A percentile compares a stretch with the other conserved stretches of the same genome.
Conservation (phyloP, 2,113 vertebrate genomes). For the Chaetops frenatus region DNA sequence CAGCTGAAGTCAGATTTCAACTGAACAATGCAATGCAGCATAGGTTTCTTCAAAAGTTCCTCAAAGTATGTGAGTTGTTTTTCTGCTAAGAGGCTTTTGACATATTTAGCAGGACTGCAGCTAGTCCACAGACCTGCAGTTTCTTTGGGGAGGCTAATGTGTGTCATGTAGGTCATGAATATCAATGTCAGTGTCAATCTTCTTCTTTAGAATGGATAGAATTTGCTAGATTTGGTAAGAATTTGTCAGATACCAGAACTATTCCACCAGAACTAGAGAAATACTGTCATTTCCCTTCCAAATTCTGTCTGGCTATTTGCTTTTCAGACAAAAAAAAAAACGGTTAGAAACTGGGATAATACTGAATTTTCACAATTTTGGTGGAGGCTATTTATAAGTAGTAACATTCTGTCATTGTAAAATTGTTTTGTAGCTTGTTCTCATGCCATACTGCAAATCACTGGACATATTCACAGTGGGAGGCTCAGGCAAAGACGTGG, state of each 20-base stretch:
- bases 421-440: slow-evolving; percentile 79
- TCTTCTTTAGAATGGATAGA: not conserved
- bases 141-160: not conserved
- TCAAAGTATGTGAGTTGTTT: not conserved
- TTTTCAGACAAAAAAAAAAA: not conserved
- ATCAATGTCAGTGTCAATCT: not conserved
- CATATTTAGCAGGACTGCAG: not conserved
- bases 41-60: not conserved
- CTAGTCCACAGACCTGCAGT: not conserved
- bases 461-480: slow-evolving; percentile 88
- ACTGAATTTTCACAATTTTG: not conserved
- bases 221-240: not conserved
- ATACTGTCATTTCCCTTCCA: not conserved
- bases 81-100: not conserved
- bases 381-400: not conserved
- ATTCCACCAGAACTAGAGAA: not conserved
- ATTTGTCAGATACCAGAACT: not conserved
- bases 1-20: not conserved
- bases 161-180: not conserved
- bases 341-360: not conserved
- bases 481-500: slow-evolving; percentile 78
- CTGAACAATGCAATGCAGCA: not conserved
- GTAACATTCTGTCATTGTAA: not conserved
- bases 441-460: slow-evolving; percentile 94
- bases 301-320: not conserved